These are phyloP conservation scores for Frankliniella fusca DNA, from an alignment of 2,888 invertebrate species.

Conservation along the genomic window DNA sequence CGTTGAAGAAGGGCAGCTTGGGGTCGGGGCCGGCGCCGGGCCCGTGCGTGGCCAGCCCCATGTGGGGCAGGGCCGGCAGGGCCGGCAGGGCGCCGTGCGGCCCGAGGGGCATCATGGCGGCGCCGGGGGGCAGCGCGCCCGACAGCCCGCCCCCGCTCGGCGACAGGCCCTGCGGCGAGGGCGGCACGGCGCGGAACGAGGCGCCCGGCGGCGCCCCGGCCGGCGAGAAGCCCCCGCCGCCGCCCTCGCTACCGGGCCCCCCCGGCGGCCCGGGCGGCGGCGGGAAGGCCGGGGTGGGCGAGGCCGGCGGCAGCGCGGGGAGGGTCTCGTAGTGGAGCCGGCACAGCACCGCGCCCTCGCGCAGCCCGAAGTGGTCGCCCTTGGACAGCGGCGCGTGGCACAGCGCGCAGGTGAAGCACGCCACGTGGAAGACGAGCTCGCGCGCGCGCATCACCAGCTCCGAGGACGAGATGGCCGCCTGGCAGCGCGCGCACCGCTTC, in stretches of 20 bases:
- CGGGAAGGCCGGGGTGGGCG: constrained; percentile 37
- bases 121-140: constrained; percentile 35
- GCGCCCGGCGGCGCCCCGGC: constrained; percentile 46
- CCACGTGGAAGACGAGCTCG: constrained; percentile 88
- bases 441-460: constrained; percentile 93
- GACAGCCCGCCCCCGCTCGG: constrained; percentile 47
- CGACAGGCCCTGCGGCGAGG: constrained; percentile 55
- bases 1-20: constrained; percentile 55
- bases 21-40: constrained; percentile 35
- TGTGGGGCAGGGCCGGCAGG: constrained; percentile 53
- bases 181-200: constrained; percentile 40
- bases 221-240: constrained; percentile 52
- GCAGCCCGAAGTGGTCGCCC: constrained; percentile 92
- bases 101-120: constrained; percentile 44
- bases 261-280: constrained; percentile 54
- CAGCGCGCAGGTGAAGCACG: constrained; percentile 88
- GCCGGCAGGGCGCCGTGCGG: constrained; percentile 51
- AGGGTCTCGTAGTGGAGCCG: constrained; percentile 68
- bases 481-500: constrained; percentile 84
- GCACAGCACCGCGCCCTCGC: constrained; percentile 83
- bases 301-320: constrained; percentile 41
- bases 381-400: constrained; percentile 83
- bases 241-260: constrained; percentile 50
- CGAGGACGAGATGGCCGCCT: constrained; percentile 79
- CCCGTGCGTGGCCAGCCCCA: constrained; percentile 40